Conservation (phyloP, 1,140 invertebrate species). For the Tigriopus japonicus region DNA sequence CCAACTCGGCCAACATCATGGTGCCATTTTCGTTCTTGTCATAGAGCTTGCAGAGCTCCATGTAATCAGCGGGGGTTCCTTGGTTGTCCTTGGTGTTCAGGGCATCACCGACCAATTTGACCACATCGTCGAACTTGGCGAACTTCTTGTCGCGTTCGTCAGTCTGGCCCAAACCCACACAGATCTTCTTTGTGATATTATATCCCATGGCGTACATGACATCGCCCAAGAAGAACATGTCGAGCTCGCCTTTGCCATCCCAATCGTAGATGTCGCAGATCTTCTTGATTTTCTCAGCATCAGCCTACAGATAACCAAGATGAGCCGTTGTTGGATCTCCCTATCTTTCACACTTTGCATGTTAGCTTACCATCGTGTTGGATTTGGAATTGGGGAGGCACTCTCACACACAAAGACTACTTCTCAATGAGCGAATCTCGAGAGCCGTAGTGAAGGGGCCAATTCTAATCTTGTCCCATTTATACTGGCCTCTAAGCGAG, state of each 20-base stretch:
- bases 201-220: conserved; percentile 71
- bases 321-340: too few relatives aligned
- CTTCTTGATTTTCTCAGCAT: conserved; percentile 5
- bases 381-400: too few relatives aligned
- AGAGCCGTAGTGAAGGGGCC: too few relatives aligned
- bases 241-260: conserved; percentile 55
- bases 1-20: conserved; percentile 86
- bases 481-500: too few relatives aligned
- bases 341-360: too few relatives aligned
- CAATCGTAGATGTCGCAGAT: conserved; percentile 46
- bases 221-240: conserved; percentile 64
- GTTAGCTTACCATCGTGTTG: too few relatives aligned
- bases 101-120: conserved; percentile 37
- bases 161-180: conserved; percentile 78
- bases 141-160: conserved; percentile 65
- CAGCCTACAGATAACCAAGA: too few relatives aligned
- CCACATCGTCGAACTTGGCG: conserved; percentile 10
- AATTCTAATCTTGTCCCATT: too few relatives aligned
- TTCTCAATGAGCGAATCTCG: too few relatives aligned
- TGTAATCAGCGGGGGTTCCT: conserved; percentile 90
- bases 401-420: too few relatives aligned
- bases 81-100: conserved; percentile 89
- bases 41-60: conserved; percentile 95
- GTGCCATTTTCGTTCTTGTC: conserved; percentile 91
- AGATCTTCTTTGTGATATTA: conserved; percentile 70